Conservation (phyloP, 1,140 invertebrate genomes). For the Calosoma granatense region DNA sequence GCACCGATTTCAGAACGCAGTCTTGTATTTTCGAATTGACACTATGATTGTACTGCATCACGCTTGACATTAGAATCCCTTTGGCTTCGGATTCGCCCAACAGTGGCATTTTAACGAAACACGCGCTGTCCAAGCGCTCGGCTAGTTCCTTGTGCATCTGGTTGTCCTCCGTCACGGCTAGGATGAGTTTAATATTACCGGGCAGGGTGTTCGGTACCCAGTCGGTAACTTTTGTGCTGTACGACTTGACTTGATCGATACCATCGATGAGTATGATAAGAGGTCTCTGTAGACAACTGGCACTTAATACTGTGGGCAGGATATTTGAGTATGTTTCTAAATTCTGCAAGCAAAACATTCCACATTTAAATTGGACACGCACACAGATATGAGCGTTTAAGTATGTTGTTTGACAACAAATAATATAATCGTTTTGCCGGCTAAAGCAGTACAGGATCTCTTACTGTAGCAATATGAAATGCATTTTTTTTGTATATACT, state of each 20-base stretch:
- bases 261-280: slow-evolving; percentile 62
- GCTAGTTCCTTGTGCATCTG: slow-evolving; percentile 36
- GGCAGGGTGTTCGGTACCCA: slow-evolving; percentile 62
- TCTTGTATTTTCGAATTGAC: slow-evolving; percentile 49
- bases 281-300: slow-evolving; percentile 42
- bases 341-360: slow-evolving; percentile 33
- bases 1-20: slow-evolving; percentile 44
- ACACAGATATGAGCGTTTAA: not conserved
- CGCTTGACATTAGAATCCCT: slow-evolving; percentile 41
- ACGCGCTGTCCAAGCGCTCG: slow-evolving; percentile 30
- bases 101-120: slow-evolving; percentile 37
- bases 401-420: not conserved
- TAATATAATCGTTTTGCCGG: not conserved
- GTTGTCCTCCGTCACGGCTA: slow-evolving; percentile 52
- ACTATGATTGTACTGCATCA: slow-evolving; percentile 50
- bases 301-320: slow-evolving; percentile 40
- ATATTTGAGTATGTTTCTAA: slow-evolving; percentile 40
- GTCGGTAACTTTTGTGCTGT: slow-evolving; percentile 38
- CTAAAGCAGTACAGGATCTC: not conserved
- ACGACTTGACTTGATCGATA: slow-evolving; percentile 50
- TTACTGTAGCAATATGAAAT: not conserved
- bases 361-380: not conserved
- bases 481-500: slow-evolving; percentile 29
- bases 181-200: slow-evolving; percentile 57
- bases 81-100: slow-evolving; percentile 40